phyloP scores from a whole-genome alignment of 2,113 vertebrate genomes.

The Hyla sarda region DNA sequence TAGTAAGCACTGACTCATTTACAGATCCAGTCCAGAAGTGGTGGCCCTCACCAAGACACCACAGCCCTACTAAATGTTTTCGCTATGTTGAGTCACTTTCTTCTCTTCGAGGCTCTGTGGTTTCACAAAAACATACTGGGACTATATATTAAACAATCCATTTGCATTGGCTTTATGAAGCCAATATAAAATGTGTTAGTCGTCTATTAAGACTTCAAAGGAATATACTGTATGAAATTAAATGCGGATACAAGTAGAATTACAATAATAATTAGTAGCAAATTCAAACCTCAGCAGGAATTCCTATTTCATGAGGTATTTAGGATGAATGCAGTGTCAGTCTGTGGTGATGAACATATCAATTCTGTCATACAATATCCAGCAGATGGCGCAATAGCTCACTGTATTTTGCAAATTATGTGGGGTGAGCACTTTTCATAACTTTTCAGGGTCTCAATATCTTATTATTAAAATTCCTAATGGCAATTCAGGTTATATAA shows the following conservation, averaged over 20 bases:
- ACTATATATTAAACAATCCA: no score
- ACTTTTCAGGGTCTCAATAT: not conserved
- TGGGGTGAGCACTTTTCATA: not conserved
- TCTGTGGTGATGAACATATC: not conserved
- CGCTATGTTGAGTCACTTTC: no score
- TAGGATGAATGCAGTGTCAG: conserved; percentile 18
- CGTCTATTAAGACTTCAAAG: no score
- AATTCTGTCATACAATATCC: not conserved
- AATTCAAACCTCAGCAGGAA: not conserved
- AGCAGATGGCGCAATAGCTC: conserved; percentile 32
- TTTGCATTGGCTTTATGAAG: no score
- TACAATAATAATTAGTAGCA: no score
- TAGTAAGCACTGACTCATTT: not conserved
- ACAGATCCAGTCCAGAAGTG: no score
- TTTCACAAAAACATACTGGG: no score
- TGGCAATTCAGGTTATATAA: not conserved
- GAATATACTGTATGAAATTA: no score
- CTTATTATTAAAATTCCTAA: not conserved
- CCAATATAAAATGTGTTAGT: no score
- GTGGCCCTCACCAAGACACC: no score
- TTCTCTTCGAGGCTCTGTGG: not conserved
- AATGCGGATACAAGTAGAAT: not conserved
- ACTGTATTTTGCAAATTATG: not conserved
- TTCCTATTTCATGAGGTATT: no score
- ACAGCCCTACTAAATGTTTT: no score